These are phyloP conservation scores for Rhinella marina DNA, from an alignment of 2,797 vertebrate species.

Conservation along the genomic window DNA sequence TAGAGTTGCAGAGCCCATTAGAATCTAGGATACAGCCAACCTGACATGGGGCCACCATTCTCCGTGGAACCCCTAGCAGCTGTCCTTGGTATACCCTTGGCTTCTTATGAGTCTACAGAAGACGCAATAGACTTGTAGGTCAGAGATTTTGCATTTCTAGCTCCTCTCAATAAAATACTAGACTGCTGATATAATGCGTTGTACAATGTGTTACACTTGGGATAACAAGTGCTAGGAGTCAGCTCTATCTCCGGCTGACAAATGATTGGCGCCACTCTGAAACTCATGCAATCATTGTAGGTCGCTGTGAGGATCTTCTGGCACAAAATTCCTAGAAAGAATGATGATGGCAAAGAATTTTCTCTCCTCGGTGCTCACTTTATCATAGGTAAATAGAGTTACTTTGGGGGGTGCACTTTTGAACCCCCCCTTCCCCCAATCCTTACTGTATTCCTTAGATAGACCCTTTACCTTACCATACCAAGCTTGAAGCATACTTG, in stretches of 20 bases:
- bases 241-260: conserved; percentile 23
- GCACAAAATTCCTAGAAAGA: not conserved
- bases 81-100: not conserved
- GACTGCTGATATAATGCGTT: not conserved
- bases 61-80: not conserved
- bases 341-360: conserved; percentile 15
- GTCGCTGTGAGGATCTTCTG: conserved; percentile 2
- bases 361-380: not conserved
- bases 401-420: too few species aligned
- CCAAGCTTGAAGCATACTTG: too few species aligned
- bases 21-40: not conserved
- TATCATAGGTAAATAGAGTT: too few species aligned
- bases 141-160: not conserved
- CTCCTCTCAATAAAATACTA: not conserved
- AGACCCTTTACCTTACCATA: too few species aligned
- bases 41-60: not conserved
- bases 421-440: too few species aligned
- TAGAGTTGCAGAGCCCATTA: too few species aligned
- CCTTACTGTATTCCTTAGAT: too few species aligned
- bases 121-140: not conserved
- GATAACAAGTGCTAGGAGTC: not conserved
- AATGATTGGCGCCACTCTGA: conserved; percentile 25
- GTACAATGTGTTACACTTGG: conserved; percentile 29
- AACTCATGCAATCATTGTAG: conserved; percentile 12
- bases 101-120: not conserved